phyloP scores from a whole-genome alignment of 1,140 invertebrate species.

The Ceratitis capitata region DNA sequence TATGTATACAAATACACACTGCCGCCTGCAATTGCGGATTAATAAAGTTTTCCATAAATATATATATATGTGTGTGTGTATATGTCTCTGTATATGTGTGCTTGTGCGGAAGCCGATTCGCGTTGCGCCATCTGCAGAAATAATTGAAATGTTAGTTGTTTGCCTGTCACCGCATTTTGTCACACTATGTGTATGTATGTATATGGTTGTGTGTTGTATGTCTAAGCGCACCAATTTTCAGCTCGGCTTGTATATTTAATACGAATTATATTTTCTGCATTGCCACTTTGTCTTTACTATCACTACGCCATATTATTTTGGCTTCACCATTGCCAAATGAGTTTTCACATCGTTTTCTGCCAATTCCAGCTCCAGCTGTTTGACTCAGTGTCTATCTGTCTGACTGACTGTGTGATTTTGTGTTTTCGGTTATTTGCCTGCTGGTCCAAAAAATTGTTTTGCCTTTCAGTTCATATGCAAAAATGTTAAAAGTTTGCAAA shows the following conservation, averaged over 20 bases:
- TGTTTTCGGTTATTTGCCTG: too few species aligned
- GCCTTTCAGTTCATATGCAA: constrained; percentile 22
- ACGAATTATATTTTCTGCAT: constrained; percentile 29
- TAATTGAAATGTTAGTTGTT: constrained; percentile 37
- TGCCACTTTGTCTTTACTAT: background rate
- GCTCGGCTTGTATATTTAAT: background rate
- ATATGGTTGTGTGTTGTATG: background rate
- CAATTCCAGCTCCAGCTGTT: background rate
- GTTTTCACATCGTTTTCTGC: background rate
- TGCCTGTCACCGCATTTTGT: constrained; percentile 20
- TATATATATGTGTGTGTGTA: background rate
- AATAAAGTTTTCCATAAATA: background rate
- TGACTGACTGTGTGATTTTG: background rate
- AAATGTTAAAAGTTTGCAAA: constrained; percentile 27
- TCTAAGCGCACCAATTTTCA: background rate
- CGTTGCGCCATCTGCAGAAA: constrained; percentile 27
- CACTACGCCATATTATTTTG: background rate
- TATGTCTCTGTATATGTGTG: background rate
- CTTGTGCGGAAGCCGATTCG: background rate
- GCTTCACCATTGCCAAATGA: background rate
- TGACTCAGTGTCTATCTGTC: background rate
- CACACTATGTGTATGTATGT: background rate
- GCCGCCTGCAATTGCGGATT: background rate
- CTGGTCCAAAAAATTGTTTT: constrained; percentile 31
- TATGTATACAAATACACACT: background rate